Conservation (phyloP, 2,797 vertebrate species). For the Selene dorsalis region DNA sequence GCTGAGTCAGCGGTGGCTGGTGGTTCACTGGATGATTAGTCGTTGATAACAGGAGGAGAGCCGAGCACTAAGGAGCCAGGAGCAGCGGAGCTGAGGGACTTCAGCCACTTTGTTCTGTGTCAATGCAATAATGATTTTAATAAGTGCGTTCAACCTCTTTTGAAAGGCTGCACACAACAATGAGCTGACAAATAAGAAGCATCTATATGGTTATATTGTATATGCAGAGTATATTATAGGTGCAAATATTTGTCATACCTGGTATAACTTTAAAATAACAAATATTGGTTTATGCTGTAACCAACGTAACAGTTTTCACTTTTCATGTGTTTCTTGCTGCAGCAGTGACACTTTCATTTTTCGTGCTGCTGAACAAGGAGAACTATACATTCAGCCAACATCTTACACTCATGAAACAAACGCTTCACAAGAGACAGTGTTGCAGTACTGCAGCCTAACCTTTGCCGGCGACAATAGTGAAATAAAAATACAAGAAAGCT, state of each 20-base stretch:
- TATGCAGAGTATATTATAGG: neutral
- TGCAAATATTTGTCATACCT: neutral
- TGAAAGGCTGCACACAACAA: neutral
- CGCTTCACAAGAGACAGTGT: neutral
- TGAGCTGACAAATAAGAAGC: neutral
- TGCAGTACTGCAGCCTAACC: slow-evolving; percentile 13
- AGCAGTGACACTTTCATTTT: neutral
- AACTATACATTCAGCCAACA: neutral
- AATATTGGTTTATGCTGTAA: neutral
- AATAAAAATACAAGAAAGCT: slow-evolving; percentile 27
- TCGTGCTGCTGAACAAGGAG: neutral
- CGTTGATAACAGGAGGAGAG: slow-evolving; percentile 48
- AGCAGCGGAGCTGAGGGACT: slow-evolving; percentile 11
- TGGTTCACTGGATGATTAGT: slow-evolving; percentile 54
- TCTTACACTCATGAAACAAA: slow-evolving; percentile 10
- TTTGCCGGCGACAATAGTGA: slow-evolving; percentile 15
- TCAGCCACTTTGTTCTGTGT: slow-evolving; percentile 22
- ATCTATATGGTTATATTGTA: neutral
- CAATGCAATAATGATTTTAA: slow-evolving; percentile 22
- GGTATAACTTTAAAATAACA: neutral
- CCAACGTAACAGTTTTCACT: too few species aligned
- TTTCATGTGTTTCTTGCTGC: neutral
- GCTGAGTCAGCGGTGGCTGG: slow-evolving; percentile 69
- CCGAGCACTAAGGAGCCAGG: neutral
- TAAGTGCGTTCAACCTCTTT: slow-evolving; percentile 1